These are phyloP conservation scores for Marasmarcha lunaedactyla DNA, from an alignment of 2,888 invertebrate genomes.

Conservation along the genomic window DNA sequence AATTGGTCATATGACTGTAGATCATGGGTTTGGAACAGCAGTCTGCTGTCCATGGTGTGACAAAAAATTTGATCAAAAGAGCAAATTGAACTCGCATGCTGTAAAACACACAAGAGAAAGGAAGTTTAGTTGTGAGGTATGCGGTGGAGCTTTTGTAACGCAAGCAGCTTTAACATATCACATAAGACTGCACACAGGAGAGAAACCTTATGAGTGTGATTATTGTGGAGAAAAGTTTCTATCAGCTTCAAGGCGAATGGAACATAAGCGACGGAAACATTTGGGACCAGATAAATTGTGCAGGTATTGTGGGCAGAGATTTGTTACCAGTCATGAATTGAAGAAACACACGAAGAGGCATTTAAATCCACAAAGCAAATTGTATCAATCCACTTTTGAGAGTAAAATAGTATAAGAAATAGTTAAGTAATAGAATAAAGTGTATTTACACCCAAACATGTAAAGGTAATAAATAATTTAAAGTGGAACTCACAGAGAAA, in stretches of 20 bases:
- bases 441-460: too few relatives aligned
- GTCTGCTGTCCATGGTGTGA: conserved; percentile 41
- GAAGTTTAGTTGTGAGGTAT: conserved; percentile 45
- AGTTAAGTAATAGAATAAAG: too few relatives aligned
- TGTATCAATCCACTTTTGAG: conserved; percentile 24
- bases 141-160: conserved; percentile 46
- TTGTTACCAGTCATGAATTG: conserved; percentile 31
- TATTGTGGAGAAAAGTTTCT: conserved; percentile 43
- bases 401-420: too few relatives aligned
- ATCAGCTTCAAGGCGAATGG: conserved; percentile 45
- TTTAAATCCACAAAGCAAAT: conserved; percentile 44
- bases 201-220: conserved; percentile 46
- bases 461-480: too few relatives aligned
- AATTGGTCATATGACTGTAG: conserved; percentile 36
- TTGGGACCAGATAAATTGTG: conserved; percentile 41
- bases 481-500: too few relatives aligned
- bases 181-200: conserved; percentile 46
- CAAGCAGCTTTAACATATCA: conserved; percentile 44
- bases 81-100: conserved; percentile 39
- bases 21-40: conserved; percentile 41
- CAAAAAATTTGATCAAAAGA: conserved; percentile 45
- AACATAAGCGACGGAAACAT: conserved; percentile 42
- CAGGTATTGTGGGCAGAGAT: conserved; percentile 37
- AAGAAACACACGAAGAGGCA: conserved; percentile 40
- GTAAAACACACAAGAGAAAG: conserved; percentile 50